A percentile compares a stretch with the other conserved stretches of the same genome.
These are phyloP conservation scores for Corythoichthys intestinalis DNA, from an alignment of 2,113 vertebrate genomes.

Conservation along the genomic window DNA sequence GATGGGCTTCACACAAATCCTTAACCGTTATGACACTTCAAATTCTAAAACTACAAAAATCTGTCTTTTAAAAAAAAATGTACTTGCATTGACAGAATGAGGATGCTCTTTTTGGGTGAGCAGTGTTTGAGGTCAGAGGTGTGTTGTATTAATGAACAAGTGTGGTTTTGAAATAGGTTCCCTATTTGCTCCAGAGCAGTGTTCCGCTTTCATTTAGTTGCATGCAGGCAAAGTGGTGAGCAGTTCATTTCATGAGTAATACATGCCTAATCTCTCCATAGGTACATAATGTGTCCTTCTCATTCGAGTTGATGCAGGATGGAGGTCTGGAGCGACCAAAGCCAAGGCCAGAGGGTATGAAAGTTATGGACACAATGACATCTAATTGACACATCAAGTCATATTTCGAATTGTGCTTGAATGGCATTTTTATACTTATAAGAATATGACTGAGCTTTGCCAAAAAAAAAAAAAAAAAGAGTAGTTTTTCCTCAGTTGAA, in stretches of 20 bases:
- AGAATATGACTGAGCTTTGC: background rate
- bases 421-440: background rate
- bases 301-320: constrained; percentile 97
- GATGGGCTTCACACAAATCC: too few relatives aligned
- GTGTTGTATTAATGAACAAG: constrained; percentile 3
- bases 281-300: constrained; percentile 94
- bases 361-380: background rate
- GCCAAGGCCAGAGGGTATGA: constrained; percentile 89
- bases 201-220: background rate
- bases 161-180: background rate
- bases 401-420: background rate
- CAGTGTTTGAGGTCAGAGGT: constrained; percentile 39
- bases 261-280: constrained; percentile 43
- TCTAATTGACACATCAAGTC: background rate
- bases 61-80: background rate
- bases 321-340: constrained; percentile 94
- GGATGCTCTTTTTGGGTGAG: constrained; percentile 30
- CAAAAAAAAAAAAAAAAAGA: too few relatives aligned
- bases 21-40: too few relatives aligned
- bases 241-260: background rate
- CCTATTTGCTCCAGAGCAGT: background rate
- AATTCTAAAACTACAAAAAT: too few relatives aligned
- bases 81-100: constrained; percentile 20
- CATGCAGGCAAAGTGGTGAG: background rate
- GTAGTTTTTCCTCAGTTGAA: background rate